Percentiles rank a stretch among this genome's conserved stretches.
phyloP scores from a whole-genome alignment of 1,140 invertebrate species.

The Drosophila kanapiae region DNA sequence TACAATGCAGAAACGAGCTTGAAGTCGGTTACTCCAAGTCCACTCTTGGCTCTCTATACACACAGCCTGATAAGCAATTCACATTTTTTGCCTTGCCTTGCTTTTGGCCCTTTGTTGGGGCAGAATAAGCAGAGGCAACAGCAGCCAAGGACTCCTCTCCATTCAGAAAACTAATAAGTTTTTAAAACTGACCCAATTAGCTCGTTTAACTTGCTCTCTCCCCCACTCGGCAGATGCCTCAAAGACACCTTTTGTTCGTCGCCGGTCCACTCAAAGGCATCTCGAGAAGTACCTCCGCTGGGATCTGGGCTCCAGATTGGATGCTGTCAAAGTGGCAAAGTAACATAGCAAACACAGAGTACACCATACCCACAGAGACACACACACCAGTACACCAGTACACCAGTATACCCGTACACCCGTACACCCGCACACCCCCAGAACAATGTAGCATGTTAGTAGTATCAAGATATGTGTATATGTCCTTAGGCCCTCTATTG shows the following conservation, averaged over 20 bases:
- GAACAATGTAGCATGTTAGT: constrained; percentile 67
- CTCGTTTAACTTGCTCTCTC: constrained; percentile 51
- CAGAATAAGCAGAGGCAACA: constrained; percentile 3
- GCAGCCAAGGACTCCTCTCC: constrained; percentile 12
- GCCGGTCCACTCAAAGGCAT: constrained; percentile 49
- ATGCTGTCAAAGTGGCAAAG: constrained; percentile 45
- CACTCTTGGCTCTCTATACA: constrained; percentile 23
- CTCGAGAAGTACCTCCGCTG: constrained; percentile 20
- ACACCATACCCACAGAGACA: constrained; percentile 5
- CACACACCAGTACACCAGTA: constrained; percentile 12
- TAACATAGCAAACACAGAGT: constrained; percentile 34
- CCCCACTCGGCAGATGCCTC: constrained; percentile 29
- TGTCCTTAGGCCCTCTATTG: constrained; percentile 71
- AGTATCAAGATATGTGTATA: constrained; percentile 60
- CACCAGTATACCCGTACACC: constrained; percentile 30
- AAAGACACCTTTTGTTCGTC: constrained; percentile 67
- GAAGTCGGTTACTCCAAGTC: constrained; percentile 9
- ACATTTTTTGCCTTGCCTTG: constrained; percentile 6
- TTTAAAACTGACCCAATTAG: constrained; percentile 73
- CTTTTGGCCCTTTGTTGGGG: constrained; percentile 36
- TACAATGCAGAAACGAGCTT: constrained; percentile 13
- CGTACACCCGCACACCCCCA: constrained; percentile 30
- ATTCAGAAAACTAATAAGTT: constrained; percentile 69
- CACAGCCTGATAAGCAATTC: constrained; percentile 12
- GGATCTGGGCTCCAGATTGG: constrained; percentile 32